Base-by-base conservation (phyloP, 2,797 vertebrate genomes). In the Myripristis jacobus region DNA sequence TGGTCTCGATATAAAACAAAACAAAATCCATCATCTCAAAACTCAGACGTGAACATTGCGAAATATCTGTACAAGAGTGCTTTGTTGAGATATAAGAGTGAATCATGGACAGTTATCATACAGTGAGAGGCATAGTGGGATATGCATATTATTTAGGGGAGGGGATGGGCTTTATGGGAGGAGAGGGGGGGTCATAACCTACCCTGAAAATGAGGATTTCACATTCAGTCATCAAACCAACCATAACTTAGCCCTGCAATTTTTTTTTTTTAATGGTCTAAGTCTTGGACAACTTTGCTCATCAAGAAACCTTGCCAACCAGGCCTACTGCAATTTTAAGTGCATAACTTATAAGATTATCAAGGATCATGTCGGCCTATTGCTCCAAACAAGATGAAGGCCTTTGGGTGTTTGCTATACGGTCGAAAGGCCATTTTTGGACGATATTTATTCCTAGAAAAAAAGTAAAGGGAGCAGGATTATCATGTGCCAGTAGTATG, bases 361-460 rank as follows among this genome's bases (percentile, higher is more conserved):
- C 63, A 53, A 77, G 86, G 80, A 70, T 88, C 82, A 79, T 67
- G 74, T 81, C 38, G 77, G 89, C 84, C 86, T 85, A 82, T 77
- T 82, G 82, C 81, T 88, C 85, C 76, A 77, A 79, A 85, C 81
- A 81, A 84, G 73, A 83, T 31, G 77, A 91, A 90, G 90, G 89
- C 88, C 88, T 85, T 86, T 76, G 75, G 88, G 90, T 90, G 91
- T 86, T 90, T 91, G 82, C 83, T 81, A 73, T 85, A 80, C 75
- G 84, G 57, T 73, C 70, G 66, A 77, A 92, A 92, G 91, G 91
- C 91, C 85, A 88, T 92, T 82, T 63, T 64, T 48, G 86, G 87
- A 73, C 72, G 36, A 79, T 69, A 82, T 62, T 70, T 53, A 22
- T 73, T 85, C 66, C 75, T 87, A 84, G 54, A 88, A 91, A 87